These are phyloP conservation scores for Diabrotica balteata DNA, from an alignment of 2,888 invertebrate genomes.

Conservation along the genomic window DNA sequence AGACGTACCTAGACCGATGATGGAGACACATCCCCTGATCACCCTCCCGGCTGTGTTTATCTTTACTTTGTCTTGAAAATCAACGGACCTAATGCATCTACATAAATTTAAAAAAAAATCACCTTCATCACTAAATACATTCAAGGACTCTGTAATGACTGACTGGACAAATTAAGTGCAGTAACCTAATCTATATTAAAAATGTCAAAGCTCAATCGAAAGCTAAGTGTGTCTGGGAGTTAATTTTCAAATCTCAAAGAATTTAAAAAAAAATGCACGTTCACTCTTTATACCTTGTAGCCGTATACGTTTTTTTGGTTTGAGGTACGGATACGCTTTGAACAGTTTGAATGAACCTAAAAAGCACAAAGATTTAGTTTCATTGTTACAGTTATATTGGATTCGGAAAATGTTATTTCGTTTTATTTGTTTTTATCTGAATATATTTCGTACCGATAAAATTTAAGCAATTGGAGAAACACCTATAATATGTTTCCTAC, in stretches of 20 bases:
- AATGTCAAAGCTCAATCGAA: slow-evolving; percentile 25
- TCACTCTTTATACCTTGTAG: slow-evolving; percentile 27
- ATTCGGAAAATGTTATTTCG: no score
- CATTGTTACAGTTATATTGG: neutral
- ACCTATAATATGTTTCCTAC: no score
- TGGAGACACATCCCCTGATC: no score
- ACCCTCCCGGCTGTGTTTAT: no score
- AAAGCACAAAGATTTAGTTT: slow-evolving; percentile 16
- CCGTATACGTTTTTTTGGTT: slow-evolving; percentile 28
- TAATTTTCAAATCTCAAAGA: slow-evolving; percentile 20
- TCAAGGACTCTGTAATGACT: neutral
- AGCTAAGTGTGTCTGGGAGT: slow-evolving; percentile 15
- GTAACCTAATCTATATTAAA: neutral
- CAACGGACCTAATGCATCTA: no score
- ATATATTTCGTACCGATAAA: no score
- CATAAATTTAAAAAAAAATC: no score
- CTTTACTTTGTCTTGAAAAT: no score
- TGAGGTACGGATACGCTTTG: slow-evolving; percentile 28
- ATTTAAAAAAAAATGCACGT: slow-evolving; percentile 8
- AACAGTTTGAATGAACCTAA: slow-evolving; percentile 30
- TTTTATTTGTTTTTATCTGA: no score
- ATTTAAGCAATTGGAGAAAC: no score
- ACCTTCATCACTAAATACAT: neutral
- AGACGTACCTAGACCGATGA: no score
- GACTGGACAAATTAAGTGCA: neutral